Percentiles rank a stretch among this genome's conserved stretches.
Evolutionary conservation across 2,113 vertebrate genomes (phyloP).

Genomic region (Calyptommatus sinebrachiatus): DNA sequence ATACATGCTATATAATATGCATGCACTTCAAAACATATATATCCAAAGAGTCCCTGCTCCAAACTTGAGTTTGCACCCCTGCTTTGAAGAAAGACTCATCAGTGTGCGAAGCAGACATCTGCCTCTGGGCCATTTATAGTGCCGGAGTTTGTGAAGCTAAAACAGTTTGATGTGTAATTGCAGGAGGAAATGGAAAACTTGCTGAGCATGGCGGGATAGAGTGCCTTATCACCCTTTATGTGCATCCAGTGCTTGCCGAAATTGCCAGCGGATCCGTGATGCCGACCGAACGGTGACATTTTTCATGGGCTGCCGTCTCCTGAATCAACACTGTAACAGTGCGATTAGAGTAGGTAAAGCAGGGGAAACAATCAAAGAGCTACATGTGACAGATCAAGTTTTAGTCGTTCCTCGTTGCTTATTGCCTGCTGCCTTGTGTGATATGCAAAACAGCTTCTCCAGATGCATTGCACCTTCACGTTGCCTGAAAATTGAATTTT

Average conservation of each 20-base stretch:
- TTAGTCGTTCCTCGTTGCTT: constrained; percentile 60
- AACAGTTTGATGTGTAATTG: constrained; percentile 82
- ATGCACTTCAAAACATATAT: constrained; percentile 31
- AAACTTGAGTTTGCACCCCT: constrained; percentile 56
- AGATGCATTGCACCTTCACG: constrained; percentile 59
- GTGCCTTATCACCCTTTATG: constrained; percentile 73
- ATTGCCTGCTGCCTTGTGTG: constrained; percentile 71
- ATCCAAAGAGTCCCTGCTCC: constrained; percentile 37
- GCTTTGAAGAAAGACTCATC: constrained; percentile 71
- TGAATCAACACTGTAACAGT: constrained; percentile 72
- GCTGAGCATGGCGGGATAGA: constrained; percentile 74
- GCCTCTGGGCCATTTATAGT: constrained; percentile 74
- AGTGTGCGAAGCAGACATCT: constrained; percentile 66
- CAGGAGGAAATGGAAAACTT: constrained; percentile 78
- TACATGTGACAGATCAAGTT: constrained; percentile 64
- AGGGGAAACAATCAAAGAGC: constrained; percentile 60
- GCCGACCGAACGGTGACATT: constrained; percentile 72
- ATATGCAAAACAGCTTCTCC: constrained; percentile 74
- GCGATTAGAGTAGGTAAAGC: constrained; percentile 71
- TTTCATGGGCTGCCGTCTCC: constrained; percentile 75
- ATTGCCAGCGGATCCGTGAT: constrained; percentile 70
- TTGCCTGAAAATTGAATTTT: constrained; percentile 78
- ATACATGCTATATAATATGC: not conserved
- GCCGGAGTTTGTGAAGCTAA: constrained; percentile 72
- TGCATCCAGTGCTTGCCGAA: constrained; percentile 66